A percentile compares a stretch with the other conserved stretches of the same genome.
phyloP scores from a whole-genome alignment of 2,113 vertebrate species.

The Bubalus kerabau region DNA sequence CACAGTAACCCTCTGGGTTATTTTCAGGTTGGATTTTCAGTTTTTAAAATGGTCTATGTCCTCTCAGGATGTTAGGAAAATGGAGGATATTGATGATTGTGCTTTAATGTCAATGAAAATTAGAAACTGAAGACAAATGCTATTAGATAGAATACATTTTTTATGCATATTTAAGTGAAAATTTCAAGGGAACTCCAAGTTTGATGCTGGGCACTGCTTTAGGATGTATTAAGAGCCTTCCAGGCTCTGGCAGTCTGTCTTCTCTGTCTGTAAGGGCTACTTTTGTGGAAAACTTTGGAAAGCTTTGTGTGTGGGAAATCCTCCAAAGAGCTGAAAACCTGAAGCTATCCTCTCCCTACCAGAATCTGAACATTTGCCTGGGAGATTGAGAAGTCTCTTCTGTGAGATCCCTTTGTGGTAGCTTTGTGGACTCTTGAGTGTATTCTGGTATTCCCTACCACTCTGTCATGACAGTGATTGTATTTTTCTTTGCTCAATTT shows the following conservation, averaged over 20 bases:
- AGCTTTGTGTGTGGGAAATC: background rate
- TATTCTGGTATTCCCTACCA: background rate
- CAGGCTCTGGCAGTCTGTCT: background rate
- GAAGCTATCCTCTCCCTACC: background rate
- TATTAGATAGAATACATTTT: background rate
- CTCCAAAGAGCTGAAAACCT: background rate
- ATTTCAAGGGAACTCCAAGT: background rate
- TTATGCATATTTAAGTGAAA: background rate
- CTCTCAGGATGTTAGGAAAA: background rate
- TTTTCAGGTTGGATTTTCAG: background rate
- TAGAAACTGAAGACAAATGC: background rate
- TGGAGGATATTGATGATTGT: background rate
- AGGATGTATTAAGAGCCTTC: background rate
- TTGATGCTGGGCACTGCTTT: background rate
- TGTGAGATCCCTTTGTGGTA: background rate
- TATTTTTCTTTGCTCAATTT: background rate
- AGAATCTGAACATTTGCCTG: background rate
- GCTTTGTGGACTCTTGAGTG: background rate
- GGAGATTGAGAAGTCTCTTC: background rate
- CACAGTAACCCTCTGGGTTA: background rate
- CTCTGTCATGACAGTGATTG: background rate
- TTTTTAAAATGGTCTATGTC: background rate
- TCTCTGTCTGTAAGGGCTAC: background rate
- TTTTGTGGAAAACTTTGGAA: background rate
- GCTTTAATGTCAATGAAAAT: background rate